Percentiles rank a stretch among this genome's conserved stretches.
Conservation (phyloP, 2,888 invertebrate species). For the Tineola bisselliella region DNA sequence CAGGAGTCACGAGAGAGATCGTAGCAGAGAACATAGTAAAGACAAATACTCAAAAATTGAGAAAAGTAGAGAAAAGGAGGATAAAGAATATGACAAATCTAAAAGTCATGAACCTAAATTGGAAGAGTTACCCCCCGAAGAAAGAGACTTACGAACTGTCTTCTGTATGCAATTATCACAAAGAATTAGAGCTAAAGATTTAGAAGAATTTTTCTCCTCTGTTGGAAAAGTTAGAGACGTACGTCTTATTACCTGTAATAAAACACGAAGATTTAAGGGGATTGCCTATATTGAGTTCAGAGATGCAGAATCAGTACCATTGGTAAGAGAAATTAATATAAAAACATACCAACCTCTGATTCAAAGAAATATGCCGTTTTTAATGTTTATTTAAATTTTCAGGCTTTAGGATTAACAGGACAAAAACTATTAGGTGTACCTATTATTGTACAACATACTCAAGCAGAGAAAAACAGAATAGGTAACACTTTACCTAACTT, state of each 20-base stretch:
- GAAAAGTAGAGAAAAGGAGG: constrained; percentile 37
- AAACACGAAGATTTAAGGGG: constrained; percentile 97
- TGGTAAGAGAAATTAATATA: constrained; percentile 68
- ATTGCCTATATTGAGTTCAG: constrained; percentile 99
- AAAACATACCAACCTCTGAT: not conserved
- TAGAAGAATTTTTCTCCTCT: constrained; percentile 98
- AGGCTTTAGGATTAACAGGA: constrained; percentile 95
- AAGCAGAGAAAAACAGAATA: constrained; percentile 94
- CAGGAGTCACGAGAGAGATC: constrained; percentile 24
- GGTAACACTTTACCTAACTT: constrained; percentile 86
- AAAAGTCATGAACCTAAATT: constrained; percentile 69
- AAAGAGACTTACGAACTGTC: constrained; percentile 97
- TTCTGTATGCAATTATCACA: constrained; percentile 99
- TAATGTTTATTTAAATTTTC: constrained; percentile 27
- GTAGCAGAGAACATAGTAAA: constrained; percentile 22
- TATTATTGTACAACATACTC: constrained; percentile 97
- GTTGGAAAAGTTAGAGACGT: constrained; percentile 99
- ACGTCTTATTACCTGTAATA: constrained; percentile 97
- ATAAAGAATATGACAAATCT: constrained; percentile 49
- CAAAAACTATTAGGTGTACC: constrained; percentile 96
- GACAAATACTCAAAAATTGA: constrained; percentile 40
- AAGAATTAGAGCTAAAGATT: constrained; percentile 89
- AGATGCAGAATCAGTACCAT: constrained; percentile 95
- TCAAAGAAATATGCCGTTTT: not conserved
- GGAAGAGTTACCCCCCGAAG: constrained; percentile 91